These are phyloP conservation scores for Eupithecia insigniata DNA, from an alignment of 2,888 invertebrate genomes.

Conservation along the genomic window DNA sequence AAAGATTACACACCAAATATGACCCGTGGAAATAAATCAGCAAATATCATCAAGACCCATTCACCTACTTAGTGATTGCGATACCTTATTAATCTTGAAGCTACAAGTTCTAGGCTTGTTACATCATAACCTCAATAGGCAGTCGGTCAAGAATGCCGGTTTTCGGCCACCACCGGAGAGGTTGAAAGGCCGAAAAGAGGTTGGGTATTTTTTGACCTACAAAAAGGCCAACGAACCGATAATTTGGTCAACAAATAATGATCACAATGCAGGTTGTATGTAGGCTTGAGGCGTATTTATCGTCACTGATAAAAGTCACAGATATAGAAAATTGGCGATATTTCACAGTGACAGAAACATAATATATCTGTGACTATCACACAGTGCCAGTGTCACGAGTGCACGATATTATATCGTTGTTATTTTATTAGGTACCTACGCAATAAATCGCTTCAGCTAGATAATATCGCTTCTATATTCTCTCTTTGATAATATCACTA, in stretches of 20 bases:
- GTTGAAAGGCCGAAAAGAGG: conserved; percentile 28
- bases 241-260: background rate
- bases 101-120: conserved; percentile 46
- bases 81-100: conserved; percentile 44
- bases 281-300: too few species aligned
- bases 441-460: too few species aligned
- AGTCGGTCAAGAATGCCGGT: conserved; percentile 41
- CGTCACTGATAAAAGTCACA: too few species aligned
- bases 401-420: too few species aligned
- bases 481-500: too few species aligned
- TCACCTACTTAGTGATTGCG: conserved; percentile 45
- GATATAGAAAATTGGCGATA: too few species aligned
- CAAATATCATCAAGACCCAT: conserved; percentile 31
- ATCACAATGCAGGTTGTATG: background rate
- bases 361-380: too few species aligned
- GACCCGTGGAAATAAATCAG: conserved; percentile 35
- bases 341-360: too few species aligned
- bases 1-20: conserved; percentile 30
- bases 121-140: conserved; percentile 37
- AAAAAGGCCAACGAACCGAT: background rate
- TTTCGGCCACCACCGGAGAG: conserved; percentile 19
- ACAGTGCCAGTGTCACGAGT: too few species aligned
- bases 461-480: too few species aligned
- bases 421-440: too few species aligned
- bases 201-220: conserved; percentile 18